Percentiles rank a stretch among this genome's conserved stretches.
Evolutionary conservation across 1,140 invertebrate genomes (phyloP).

Genomic region (Lordiphosa clarofinis): DNA sequence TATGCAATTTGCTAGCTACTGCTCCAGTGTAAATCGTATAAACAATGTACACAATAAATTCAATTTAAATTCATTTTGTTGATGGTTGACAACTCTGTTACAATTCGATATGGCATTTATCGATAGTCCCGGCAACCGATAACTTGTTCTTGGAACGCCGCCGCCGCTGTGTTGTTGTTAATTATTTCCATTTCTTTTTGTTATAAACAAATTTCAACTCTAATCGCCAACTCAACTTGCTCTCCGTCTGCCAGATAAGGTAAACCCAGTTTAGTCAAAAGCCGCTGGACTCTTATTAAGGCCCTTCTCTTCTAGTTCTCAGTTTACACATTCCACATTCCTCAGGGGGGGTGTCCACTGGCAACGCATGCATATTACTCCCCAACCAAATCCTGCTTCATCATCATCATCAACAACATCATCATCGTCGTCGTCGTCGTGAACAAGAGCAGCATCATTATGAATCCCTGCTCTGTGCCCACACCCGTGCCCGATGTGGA

Average conservation of each 20-base stretch:
- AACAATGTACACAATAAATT: too few species aligned
- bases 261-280: too few species aligned
- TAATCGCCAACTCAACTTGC: neutral
- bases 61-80: too few species aligned
- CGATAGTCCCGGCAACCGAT: neutral
- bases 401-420: neutral
- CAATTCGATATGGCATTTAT: neutral
- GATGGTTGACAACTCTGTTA: too few species aligned
- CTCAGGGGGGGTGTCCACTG: too few species aligned
- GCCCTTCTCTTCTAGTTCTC: too few species aligned
- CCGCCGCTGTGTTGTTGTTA: conserved; percentile 12
- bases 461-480: conserved; percentile 84
- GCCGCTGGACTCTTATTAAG: too few species aligned
- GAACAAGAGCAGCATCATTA: too few species aligned
- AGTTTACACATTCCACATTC: too few species aligned
- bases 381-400: neutral
- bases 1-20: too few species aligned
- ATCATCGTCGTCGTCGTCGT: neutral
- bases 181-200: conserved; percentile 11
- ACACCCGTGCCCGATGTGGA: conserved; percentile 82
- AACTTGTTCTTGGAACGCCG: conserved; percentile 4
- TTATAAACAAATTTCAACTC: conserved; percentile 12
- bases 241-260: neutral
- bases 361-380: neutral
- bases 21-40: too few species aligned